Base-by-base conservation (phyloP, 2,113 vertebrate species). In the Paradoxurus hermaphroditus region DNA sequence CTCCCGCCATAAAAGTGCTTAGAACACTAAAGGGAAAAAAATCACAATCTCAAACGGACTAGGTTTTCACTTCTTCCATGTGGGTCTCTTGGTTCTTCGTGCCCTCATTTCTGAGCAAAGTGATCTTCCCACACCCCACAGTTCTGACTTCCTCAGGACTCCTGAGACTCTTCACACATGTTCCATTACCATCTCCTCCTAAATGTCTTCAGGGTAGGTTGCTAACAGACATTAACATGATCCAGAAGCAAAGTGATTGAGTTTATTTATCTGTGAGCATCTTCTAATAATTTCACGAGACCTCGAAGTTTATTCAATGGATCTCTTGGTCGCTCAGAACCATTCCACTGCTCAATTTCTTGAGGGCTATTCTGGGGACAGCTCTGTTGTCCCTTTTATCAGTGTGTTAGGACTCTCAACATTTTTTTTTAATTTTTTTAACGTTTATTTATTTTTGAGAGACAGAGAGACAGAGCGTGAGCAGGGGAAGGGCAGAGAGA, bases 141-240 rank as follows among this genome's bases (percentile, higher is more conserved):
- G 36, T 3, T 7, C 1, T 10, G 4, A 14, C 0, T 73, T 87
- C n/a, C 41, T 68, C 46, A 7, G 9, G 49, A 9, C 21, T 23
- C 8, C 2, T 19, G 0, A 4, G 0, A 1, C 19, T 56, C 36
- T 25, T 59, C 11, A 73, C 39, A 21, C 1, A 18, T 3, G 4
- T 29, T 86, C 39, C 73, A 56, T 5, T 1, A 16, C 0, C 8
- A 18, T 0, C 5, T 0, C 27, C 9, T 36, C 77, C 8, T 62
- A 72, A 78, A 14, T 68, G 39, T 21, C 27, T 67, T 78, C 21
- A 8, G 0, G 41, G 12, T 78, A 16, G 21, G 7, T 46, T 7
- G 41, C 7, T 70, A 62, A 75, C 2, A 91, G 39, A 86, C 56
- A 59, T 59, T 44, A 88, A 27, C 62, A 91, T 1, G 15, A 59